Percentiles rank a stretch among this genome's conserved stretches.
Evolutionary conservation across 2,888 invertebrate genomes (phyloP).

Genomic region (Pedicia rivosa): DNA sequence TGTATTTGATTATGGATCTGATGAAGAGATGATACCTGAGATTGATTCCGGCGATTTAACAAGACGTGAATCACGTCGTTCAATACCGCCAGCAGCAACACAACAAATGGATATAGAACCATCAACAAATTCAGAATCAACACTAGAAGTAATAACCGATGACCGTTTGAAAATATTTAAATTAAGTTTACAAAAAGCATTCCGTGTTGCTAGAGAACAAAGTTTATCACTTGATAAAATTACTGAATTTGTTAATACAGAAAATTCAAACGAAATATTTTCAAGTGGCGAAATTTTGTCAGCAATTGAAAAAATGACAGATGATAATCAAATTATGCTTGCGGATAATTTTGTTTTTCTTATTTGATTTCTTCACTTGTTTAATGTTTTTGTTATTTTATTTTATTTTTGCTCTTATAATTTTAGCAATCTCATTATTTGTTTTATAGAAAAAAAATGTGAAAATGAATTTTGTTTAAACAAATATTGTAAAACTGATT

Average conservation of each 20-base stretch:
- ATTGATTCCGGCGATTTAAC: conserved; percentile 28
- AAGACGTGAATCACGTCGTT: conserved; percentile 23
- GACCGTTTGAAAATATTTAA: conserved; percentile 48
- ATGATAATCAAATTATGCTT: conserved; percentile 85
- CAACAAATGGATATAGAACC: no score
- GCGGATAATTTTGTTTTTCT: conserved; percentile 71
- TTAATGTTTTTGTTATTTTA: background rate
- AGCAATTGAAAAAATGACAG: conserved; percentile 69
- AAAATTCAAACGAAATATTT: conserved; percentile 42
- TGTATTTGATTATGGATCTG: conserved; percentile 6
- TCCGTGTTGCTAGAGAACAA: conserved; percentile 61
- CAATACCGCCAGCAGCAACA: conserved; percentile 13
- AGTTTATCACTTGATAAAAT: conserved; percentile 52
- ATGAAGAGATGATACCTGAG: conserved; percentile 22
- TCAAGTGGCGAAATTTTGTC: conserved; percentile 52
- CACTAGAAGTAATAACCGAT: conserved; percentile 27
- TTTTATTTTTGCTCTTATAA: no score
- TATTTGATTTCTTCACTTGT: conserved; percentile 37
- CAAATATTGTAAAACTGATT: no score
- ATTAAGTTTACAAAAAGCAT: conserved; percentile 53
- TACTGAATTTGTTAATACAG: conserved; percentile 44
- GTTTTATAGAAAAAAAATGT: no score
- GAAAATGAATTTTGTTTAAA: no score
- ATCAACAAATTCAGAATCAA: conserved; percentile 12
- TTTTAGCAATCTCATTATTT: no score